Base-by-base conservation (phyloP, 1,140 invertebrate genomes). In the Aleiodes sp. region DNA sequence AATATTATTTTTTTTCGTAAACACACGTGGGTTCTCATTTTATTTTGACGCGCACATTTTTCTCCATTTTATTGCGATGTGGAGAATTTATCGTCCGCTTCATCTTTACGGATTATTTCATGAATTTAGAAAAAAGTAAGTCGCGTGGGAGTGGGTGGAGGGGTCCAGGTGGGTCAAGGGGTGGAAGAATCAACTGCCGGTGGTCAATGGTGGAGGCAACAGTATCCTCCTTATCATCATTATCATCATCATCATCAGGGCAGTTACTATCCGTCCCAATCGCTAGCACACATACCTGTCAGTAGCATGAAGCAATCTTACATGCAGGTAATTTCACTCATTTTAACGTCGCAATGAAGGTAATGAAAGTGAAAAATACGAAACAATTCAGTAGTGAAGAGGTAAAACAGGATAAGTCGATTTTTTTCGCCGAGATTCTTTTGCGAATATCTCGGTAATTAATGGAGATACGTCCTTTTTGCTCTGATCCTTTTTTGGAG, bases 71-170 rank as follows among this genome's bases (percentile, higher is more conserved):
- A 2, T 10, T 26, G 16, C 3, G 8, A 46, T 46, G 28, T 28
- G 26, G 28, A 57, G 12, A 28, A n/a, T 26, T 9, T 28, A 57
- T 28, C 9, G n/a, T 24, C 26, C 9, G 4, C 9, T 33, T 33
- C 9, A 9, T 33, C 4, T 33, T 33, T 33, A 33, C 4, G 9
- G 9, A 33, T 28, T 57, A 16, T 56, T 85, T 76, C 84, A n/a
- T n/a, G n/a, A n/a, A n/a, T 84, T 64, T 84, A 86, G 83, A 84
- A 85, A 83, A 85, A 85, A 84, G 80, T 82, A 80, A 85, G 79
- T 83, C 82, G 82, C 75, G 81, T 85, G 70, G 80, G 82, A 78
- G 80, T 83, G 74, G 80, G 79, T 76, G 80, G 79, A 77, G 80
- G 80, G 75, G 79, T 75, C 75, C 80, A 84, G 70, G 71, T 80